Percentiles rank a stretch among this genome's conserved stretches.
phyloP scores from a whole-genome alignment of 2,888 invertebrate genomes.

The Clivina fossor region DNA sequence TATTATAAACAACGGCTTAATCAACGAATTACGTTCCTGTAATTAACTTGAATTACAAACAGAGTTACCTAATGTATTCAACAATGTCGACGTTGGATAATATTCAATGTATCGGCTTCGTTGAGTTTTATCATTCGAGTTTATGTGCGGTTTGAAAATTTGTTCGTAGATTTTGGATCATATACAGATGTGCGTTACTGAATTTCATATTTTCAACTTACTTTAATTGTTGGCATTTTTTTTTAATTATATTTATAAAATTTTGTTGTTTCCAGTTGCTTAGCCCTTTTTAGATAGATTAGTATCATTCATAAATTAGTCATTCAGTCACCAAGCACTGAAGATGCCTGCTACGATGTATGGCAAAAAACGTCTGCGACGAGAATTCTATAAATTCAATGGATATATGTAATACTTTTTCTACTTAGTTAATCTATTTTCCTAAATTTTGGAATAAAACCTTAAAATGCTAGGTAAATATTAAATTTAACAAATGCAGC shows the following conservation, averaged over 20 bases:
- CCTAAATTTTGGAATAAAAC: no score
- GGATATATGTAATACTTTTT: no score
- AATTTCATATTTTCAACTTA: background rate
- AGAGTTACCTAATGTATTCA: conserved; percentile 26
- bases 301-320: no score
- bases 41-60: conserved; percentile 32
- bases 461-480: no score
- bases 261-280: no score
- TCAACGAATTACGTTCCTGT: conserved; percentile 29
- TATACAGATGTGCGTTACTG: background rate
- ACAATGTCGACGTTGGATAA: conserved; percentile 14
- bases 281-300: no score
- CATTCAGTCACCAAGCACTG: no score
- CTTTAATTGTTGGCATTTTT: background rate
- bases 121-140: background rate
- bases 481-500: no score
- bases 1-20: conserved; percentile 30
- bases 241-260: background rate
- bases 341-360: no score
- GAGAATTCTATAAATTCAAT: no score
- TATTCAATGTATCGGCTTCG: conserved; percentile 2
- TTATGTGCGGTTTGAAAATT: background rate
- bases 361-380: no score
- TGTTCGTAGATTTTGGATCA: background rate
- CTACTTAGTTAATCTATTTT: no score